Percentiles rank a stretch among this genome's conserved stretches.
phyloP scores from a whole-genome alignment of 2,797 vertebrate species.

The Notoglanidium macrostoma region DNA sequence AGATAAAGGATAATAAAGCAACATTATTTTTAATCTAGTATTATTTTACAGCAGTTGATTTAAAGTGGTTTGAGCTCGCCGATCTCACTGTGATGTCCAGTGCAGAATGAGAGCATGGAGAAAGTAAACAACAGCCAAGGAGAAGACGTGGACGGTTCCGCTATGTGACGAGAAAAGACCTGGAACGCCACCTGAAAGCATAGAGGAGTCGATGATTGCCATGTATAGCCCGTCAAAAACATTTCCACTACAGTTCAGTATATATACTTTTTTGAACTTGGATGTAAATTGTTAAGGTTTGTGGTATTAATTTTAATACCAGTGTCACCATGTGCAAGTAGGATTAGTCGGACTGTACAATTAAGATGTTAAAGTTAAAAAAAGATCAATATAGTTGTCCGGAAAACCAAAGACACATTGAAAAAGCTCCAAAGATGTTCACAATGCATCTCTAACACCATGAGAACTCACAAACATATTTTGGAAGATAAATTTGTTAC shows the following conservation, averaged over 20 bases:
- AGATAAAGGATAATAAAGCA: background rate
- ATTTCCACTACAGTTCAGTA: background rate
- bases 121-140: background rate
- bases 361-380: no score
- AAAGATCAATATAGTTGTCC: background rate
- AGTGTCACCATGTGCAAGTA: background rate
- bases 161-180: slow-evolving; percentile 6
- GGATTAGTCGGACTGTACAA: no score
- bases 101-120: background rate
- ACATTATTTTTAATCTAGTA: background rate
- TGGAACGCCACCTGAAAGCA: slow-evolving; percentile 29
- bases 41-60: background rate
- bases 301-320: background rate
- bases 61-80: background rate
- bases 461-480: background rate
- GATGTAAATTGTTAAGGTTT: background rate
- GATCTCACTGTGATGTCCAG: background rate
- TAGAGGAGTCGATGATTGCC: background rate
- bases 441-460: background rate
- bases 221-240: background rate
- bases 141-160: slow-evolving; percentile 1
- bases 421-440: background rate
- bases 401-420: background rate
- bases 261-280: background rate
- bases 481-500: background rate